Percentiles rank a stretch among this genome's conserved stretches.
Evolutionary conservation across 2,888 invertebrate species (phyloP).

Genomic region (Blomia tropicalis): DNA sequence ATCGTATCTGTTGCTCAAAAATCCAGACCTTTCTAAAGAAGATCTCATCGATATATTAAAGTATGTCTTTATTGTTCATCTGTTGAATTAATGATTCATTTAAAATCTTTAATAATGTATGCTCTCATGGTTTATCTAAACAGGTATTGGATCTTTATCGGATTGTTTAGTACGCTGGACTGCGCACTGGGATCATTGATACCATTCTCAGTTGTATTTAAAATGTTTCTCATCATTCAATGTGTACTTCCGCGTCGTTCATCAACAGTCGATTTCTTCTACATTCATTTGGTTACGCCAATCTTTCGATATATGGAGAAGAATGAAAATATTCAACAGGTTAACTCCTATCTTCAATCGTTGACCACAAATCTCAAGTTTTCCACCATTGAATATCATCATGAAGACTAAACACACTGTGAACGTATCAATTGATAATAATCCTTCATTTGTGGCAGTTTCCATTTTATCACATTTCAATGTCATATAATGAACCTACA

Average conservation of each 20-base stretch:
- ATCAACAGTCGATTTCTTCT: not conserved
- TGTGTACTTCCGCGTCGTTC: not conserved
- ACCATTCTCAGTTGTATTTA: not conserved
- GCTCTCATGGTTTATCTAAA: not conserved
- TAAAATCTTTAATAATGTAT: not conserved
- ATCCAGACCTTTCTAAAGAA: not conserved
- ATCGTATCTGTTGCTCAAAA: not conserved
- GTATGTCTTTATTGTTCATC: not conserved
- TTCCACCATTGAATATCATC: not conserved
- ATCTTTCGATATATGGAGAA: not conserved
- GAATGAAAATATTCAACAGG: not conserved
- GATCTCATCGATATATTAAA: constrained; percentile 8
- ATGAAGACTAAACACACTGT: not conserved
- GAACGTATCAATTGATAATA: not conserved
- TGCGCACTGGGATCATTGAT: constrained; percentile 16
- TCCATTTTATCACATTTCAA: not conserved
- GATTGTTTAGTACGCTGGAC: constrained; percentile 14
- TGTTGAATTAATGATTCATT: too few species aligned
- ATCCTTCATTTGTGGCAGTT: not conserved
- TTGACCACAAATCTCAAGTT: not conserved
- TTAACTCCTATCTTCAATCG: not conserved
- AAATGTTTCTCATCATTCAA: not conserved
- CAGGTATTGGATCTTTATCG: constrained; percentile 22
- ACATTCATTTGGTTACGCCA: not conserved
- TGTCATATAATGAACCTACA: too few species aligned